Evolutionary conservation across 2,797 vertebrate genomes (phyloP), one percentile per base, ranked within the genome.

Genomic region (Onychomys leucogaster): DNA sequence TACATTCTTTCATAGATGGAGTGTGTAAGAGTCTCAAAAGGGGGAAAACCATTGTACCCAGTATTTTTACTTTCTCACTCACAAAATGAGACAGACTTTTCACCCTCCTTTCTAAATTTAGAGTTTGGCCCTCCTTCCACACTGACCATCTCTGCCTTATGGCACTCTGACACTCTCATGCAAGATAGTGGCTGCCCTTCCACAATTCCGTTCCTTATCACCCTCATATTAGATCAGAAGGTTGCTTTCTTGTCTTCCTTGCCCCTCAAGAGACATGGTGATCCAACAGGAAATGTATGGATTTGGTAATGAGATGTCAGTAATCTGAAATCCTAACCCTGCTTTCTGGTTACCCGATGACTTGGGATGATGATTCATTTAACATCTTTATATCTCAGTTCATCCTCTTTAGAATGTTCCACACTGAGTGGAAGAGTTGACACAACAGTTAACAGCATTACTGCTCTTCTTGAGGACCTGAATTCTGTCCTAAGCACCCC

Each of bases 301-400:
- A 52, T 90, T 94, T 81, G 13, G 17, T 63, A 90, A 57, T 77
- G 32, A 63, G 43, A 81, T 49, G 57, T 11, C 41, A 89, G 34
- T 14, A 23, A 90, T 55, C 94, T 93, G 65, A 91, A 94, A 91
- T 57, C 69, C 57, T 19, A 95, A 6, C n/a, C 23, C 52, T 67
- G 12, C 89, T 71, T 93, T 78, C 49, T 89, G 14, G 11, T 6
- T 81, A 83, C 69, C 57, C 89, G 78, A 29, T 57, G 43, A 82
- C 17, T 14, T 75, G 49, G 10, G 17, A 27, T 29, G 17, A 27
- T 34, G 73, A 49, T 19, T 87, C 65, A 43, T 84, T 89, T n/a
- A n/a, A 71, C 57, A 83, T 16, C 16, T 52, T 41, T 55, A 29
- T 34, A 69, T 29, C 19, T 9, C 27, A 23, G 0, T 71, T 84